Evolutionary conservation across 2,888 invertebrate species (phyloP), one percentile per base, ranked within the genome.

Genomic region (Danaus chrysippus): DNA sequence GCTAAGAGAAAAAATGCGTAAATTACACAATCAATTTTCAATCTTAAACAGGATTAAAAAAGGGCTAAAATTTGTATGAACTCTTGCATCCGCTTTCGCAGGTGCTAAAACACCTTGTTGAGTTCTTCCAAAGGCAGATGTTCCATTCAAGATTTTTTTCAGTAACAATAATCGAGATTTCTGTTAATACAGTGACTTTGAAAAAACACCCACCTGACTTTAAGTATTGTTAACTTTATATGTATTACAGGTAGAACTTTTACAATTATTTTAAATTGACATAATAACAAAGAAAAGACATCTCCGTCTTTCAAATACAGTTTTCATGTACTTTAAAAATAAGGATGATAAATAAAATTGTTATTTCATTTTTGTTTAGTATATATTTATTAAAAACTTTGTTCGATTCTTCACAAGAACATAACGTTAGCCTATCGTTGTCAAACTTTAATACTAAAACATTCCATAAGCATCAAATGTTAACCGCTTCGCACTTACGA

Each of bases 61-160:
- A 54, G 2, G 17, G 0, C 11, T 15, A n/a, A 5, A 49, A 42
- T 54, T 46, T 34, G 34, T 19, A n/a, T 15, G 9, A 11, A 54
- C 62, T 62, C 43, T 61, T 62, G 63, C 59, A 66, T 68, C 69
- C 66, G 63, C 62, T 60, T 56, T 43, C 46, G 62, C 66, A 69
- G 68, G 69, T 68, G 68, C 64, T 57, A 56, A 17, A 44, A 61
- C 71, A 70, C 71, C 71, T 71, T 71, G 70, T 61, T 70, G 66
- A 68, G 65, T 68, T 67, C 62, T 65, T 64, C 63, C 59, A 64
- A 67, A 65, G 65, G 66, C 73, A 73, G 70, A 65, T 72, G 71
- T 64, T 69, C 59, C 54, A 64, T 64, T 59, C 56, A 55, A 46
- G 60, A 53, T 19, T 44, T 44, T 17, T 49, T 49, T 10, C 15